Percentiles rank a stretch among this genome's conserved stretches.
Evolutionary conservation across 2,113 vertebrate genomes (phyloP).

Genomic region (Carassius auratus): DNA sequence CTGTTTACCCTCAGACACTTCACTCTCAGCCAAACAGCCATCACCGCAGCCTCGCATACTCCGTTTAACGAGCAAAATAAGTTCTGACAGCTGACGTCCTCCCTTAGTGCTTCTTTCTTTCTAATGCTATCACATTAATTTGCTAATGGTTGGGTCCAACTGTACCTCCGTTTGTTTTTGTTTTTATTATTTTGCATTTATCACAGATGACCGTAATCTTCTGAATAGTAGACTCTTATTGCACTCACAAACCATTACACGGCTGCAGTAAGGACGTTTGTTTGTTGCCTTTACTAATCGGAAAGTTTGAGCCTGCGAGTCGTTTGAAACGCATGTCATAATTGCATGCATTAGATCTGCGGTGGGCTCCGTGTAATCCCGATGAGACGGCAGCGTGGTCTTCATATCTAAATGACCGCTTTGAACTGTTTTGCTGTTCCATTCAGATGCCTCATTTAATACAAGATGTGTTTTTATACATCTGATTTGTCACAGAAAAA

Average conservation of each 20-base stretch:
- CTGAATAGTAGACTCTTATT: constrained; percentile 54
- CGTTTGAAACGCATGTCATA: constrained; percentile 16
- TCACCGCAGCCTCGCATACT: constrained; percentile 58
- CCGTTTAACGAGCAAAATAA: constrained; percentile 68
- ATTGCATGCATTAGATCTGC: constrained; percentile 43
- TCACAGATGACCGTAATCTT: constrained; percentile 56
- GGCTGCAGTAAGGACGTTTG: constrained; percentile 47
- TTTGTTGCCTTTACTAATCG: constrained; percentile 54
- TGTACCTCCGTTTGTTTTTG: constrained; percentile 62
- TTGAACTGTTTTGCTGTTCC: constrained; percentile 23
- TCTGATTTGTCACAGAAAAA: neutral
- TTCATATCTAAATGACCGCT: constrained; percentile 37
- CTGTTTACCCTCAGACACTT: constrained; percentile 58
- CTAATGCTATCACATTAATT: constrained; percentile 69
- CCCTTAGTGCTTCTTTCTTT: constrained; percentile 60
- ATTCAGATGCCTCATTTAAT: constrained; percentile 7
- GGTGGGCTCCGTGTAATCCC: constrained; percentile 45
- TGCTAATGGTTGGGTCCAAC: constrained; percentile 65
- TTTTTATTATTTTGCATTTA: constrained; percentile 61
- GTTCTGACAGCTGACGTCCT: constrained; percentile 74
- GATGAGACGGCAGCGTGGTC: constrained; percentile 41
- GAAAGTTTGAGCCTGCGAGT: constrained; percentile 11
- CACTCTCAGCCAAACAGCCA: constrained; percentile 48
- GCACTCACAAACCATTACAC: constrained; percentile 46
- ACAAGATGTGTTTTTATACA: constrained; percentile 22